These are phyloP conservation scores for Drosophila ironensis DNA, from an alignment of 1,140 invertebrate species.

Conservation along the genomic window DNA sequence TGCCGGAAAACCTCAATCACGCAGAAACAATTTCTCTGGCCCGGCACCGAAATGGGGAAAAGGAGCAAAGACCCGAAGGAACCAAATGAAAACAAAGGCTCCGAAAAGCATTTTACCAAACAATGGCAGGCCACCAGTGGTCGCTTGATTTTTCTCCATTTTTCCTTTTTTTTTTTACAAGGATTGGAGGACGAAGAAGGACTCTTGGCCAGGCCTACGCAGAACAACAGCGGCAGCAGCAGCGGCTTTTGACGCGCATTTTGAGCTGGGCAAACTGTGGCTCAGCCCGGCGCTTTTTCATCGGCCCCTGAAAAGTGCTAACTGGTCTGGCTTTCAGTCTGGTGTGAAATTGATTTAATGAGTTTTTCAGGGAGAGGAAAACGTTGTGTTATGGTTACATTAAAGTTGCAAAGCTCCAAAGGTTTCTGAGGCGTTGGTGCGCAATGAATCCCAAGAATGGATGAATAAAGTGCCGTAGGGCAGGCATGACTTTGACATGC, in stretches of 20 bases:
- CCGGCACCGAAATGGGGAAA: conserved; percentile 30
- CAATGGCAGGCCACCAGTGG: conserved; percentile 37
- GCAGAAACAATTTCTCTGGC: conserved; percentile 66
- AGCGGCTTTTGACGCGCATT: conserved; percentile 33
- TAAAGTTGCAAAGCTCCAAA: conserved; percentile 25
- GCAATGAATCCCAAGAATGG: conserved; percentile 15
- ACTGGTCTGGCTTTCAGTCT: conserved; percentile 37
- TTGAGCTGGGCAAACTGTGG: conserved; percentile 3
- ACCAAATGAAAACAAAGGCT: conserved; percentile 47
- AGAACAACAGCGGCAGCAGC: conserved; percentile 18
- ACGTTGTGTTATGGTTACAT: conserved; percentile 26
- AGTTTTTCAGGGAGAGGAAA: conserved; percentile 34
- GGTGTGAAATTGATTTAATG: conserved; percentile 63
- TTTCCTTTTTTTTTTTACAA: not conserved
- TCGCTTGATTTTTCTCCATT: conserved; percentile 15
- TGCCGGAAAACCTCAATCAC: conserved; percentile 73
- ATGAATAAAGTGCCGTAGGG: conserved; percentile 15
- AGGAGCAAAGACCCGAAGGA: conserved; percentile 15
- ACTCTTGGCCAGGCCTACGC: conserved; percentile 16
- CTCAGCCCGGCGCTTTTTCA: conserved; percentile 6
- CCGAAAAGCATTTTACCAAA: conserved; percentile 51
- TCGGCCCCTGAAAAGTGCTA: conserved; percentile 37
- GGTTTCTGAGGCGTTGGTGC: conserved; percentile 46
- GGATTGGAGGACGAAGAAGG: not conserved
- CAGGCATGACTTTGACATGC: conserved; percentile 29